Percentiles rank a stretch among this genome's conserved stretches.
Conservation (phyloP, 1,140 invertebrate genomes). For the Drosophila nigromelanica region DNA sequence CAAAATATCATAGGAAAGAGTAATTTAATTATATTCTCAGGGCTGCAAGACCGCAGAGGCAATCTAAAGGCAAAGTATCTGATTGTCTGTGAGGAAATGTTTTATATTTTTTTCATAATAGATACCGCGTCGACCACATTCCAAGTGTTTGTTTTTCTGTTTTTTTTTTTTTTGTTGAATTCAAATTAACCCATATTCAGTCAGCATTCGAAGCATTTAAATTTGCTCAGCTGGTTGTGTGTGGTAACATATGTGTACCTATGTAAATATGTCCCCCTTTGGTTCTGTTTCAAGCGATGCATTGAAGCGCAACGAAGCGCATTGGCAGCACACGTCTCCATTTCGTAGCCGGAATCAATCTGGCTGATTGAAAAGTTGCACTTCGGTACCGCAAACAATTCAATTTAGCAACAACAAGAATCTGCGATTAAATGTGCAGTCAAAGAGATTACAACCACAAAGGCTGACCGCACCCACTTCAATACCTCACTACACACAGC, state of each 20-base stretch:
- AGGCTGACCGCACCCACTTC: constrained; percentile 29
- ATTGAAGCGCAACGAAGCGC: constrained; percentile 43
- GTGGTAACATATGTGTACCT: no score
- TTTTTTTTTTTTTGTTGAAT: constrained; percentile 13
- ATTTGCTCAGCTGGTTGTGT: constrained; percentile 3
- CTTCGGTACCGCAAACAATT: constrained; percentile 42
- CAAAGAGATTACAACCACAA: constrained; percentile 45
- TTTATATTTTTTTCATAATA: background rate
- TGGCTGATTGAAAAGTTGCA: constrained; percentile 49
- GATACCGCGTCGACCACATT: constrained; percentile 11
- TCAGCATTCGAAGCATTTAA: constrained; percentile 1
- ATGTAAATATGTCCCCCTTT: background rate
- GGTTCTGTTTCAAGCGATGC: constrained; percentile 5
- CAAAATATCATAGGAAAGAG: constrained; percentile 20
- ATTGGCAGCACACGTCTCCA: constrained; percentile 5
- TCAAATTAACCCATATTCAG: constrained; percentile 41
- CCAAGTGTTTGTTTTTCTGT: background rate
- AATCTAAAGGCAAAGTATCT: background rate
- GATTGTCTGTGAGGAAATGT: background rate
- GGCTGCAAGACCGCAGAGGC: constrained; percentile 25
- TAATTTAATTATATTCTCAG: constrained; percentile 37
- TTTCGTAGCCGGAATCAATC: constrained; percentile 39
- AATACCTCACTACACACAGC: constrained; percentile 11
- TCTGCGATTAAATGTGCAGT: constrained; percentile 39
- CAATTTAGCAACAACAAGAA: constrained; percentile 49